phyloP scores from a whole-genome alignment of 2,888 invertebrate genomes.

The Bunonema sp. region DNA sequence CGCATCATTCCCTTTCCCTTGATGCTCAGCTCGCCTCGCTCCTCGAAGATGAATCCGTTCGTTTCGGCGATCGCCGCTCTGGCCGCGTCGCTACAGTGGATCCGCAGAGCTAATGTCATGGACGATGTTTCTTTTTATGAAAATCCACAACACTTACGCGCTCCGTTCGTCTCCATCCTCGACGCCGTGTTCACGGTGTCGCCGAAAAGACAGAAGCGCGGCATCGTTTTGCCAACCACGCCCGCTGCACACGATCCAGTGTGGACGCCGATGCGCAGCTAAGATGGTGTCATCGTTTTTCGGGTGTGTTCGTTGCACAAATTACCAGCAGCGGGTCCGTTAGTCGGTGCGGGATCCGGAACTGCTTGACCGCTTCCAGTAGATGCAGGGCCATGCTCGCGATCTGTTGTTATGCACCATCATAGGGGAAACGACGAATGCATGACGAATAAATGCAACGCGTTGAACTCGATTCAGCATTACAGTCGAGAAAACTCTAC shows the following conservation, averaged over 20 bases:
- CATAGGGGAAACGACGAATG: neutral
- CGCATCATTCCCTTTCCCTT: slow-evolving; percentile 43
- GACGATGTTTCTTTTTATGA: neutral
- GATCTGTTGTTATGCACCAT: too few species aligned
- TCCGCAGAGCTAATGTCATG: slow-evolving; percentile 19
- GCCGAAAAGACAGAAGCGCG: slow-evolving; percentile 45
- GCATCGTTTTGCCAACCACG: slow-evolving; percentile 48
- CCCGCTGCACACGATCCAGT: slow-evolving; percentile 47
- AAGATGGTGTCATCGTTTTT: too few species aligned
- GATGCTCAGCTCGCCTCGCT: slow-evolving; percentile 30
- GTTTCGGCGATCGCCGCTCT: slow-evolving; percentile 14
- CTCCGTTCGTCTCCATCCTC: slow-evolving; percentile 61
- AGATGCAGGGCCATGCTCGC: slow-evolving; percentile 43
- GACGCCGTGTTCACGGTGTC: slow-evolving; percentile 48
- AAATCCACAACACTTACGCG: slow-evolving; percentile 54
- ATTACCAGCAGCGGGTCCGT: slow-evolving; percentile 25
- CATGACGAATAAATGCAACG: neutral
- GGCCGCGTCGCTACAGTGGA: slow-evolving; percentile 36
- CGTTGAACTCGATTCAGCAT: too few species aligned
- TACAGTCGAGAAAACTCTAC: too few species aligned
- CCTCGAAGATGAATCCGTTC: slow-evolving; percentile 30
- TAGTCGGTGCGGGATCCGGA: slow-evolving; percentile 37
- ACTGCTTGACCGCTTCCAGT: slow-evolving; percentile 29
- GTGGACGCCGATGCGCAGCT: slow-evolving; percentile 43
- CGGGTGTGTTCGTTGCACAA: too few species aligned